Base-by-base conservation (phyloP, 1,140 invertebrate species). In the Anastrepha obliqua region DNA sequence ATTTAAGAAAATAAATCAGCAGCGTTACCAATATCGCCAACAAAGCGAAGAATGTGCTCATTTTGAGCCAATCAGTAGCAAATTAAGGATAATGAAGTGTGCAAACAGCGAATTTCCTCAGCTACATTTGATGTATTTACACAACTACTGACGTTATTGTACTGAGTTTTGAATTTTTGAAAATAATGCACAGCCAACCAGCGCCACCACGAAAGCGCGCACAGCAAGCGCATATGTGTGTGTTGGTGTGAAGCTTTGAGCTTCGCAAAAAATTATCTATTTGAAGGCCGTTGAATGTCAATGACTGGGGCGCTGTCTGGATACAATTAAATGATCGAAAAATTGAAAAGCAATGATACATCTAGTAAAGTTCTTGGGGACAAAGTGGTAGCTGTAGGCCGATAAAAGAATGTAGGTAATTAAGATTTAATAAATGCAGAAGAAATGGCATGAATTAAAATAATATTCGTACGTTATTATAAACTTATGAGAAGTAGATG, bases 1-100 rank as follows among this genome's bases (percentile, higher is more conserved):
- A 85, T 44, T 58, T 62, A 2, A 88, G 15, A 29, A 81, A 81
- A 55, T 88, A 88, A 6, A 87, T 4, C 0, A 58, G 1, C 42
- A 88, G 39, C 6, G 85, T 29, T n/a, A 59, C 4, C 17, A 62
- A 8, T 3, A 86, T 86, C 5, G 58, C 85, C 39, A 86, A 8
- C 15, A 86, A 86, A 8, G 85, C 85, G 6, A 86, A 42, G 39
- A 44, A 59, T 0, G 15, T 74, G 2, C 44, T 74, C 67, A 47
- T 74, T 3, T 74, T 74, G 42, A 4, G 13, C 51, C 51, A 55
- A 55, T 47, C 39, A 1, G 15, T 44, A 74, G 1, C 42, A 44
- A 67, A 13, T 67, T 0, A 29, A 29, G 29, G 29, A 29, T 29
- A 1, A 29, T 29, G 29, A 29, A 29, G 29, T 29, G 29, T 29